Evolutionary conservation across 2,888 invertebrate genomes (phyloP), one percentile per base, ranked within the genome.

Genomic region (Ectropis crepuscularia): DNA sequence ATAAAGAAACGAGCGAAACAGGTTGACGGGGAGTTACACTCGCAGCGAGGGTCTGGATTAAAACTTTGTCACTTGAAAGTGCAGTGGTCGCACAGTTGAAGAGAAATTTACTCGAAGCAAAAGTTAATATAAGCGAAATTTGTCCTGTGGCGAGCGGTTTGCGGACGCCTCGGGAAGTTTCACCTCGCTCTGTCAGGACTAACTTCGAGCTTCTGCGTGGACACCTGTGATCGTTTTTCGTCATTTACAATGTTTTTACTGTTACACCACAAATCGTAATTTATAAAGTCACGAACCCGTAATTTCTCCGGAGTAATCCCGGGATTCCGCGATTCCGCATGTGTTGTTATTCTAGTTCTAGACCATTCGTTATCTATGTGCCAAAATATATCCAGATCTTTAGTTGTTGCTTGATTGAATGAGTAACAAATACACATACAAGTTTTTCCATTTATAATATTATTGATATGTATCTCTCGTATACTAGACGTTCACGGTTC

Each of bases 81-180:
- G 88, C 88, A 87, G 80, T 86, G 88, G 87, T 85, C 85, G 85
- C 82, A 74, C 86, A 82, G 85, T 82, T 81, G 81, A 83, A 87
- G 86, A 83, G 85, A 88, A 90, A 89, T 90, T 88, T 85, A 89
- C 87, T 87, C 82, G 72, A 79, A 85, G 84, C 86, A 90, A 89
- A 91, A 91, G 89, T 90, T 91, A 90, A 91, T 90, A 89, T 88
- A 90, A 90, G 87, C 88, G 82, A 88, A 90, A 90, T 89, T 90
- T 87, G 89, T 90, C 85, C 83, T 85, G 86, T 81, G 83, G 88
- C 81, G 71, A 77, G 82, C 82, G 85, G 87, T 87, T 85, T 83
- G 85, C 77, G 80, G 84, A 76, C 74, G 57, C 74, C 79, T 75
- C 74, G 70, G 75, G 74, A 80, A 86, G 81, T 89, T 86, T 71